These are phyloP conservation scores for Pseudoips prasinana DNA, from an alignment of 2,888 invertebrate species.

Conservation along the genomic window DNA sequence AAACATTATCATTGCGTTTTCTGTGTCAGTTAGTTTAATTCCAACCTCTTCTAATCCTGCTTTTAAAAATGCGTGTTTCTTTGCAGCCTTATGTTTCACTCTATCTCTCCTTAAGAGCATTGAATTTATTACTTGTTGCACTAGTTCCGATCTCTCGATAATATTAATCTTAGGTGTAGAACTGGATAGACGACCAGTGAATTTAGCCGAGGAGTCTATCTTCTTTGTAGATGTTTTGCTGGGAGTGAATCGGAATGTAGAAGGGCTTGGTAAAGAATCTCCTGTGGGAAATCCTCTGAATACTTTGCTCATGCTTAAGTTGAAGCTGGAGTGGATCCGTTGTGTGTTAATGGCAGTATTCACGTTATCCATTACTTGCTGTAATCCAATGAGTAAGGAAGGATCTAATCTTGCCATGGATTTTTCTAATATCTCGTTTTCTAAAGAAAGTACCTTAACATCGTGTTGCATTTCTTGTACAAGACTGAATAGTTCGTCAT, in stretches of 20 bases:
- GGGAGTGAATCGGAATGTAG: slow-evolving; percentile 46
- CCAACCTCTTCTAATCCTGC: slow-evolving; percentile 80
- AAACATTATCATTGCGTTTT: slow-evolving; percentile 69
- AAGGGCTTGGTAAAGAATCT: slow-evolving; percentile 51
- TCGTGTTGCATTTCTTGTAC: slow-evolving; percentile 54
- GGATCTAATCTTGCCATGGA: slow-evolving; percentile 70
- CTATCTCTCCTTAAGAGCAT: slow-evolving; percentile 40
- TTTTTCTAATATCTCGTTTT: slow-evolving; percentile 77
- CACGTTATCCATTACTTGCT: slow-evolving; percentile 57
- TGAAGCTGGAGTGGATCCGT: neutral
- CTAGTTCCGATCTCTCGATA: slow-evolving; percentile 75
- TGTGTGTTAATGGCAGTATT: neutral
- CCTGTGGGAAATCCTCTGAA: slow-evolving; percentile 31
- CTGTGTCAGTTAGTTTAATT: slow-evolving; percentile 68
- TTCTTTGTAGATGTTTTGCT: slow-evolving; percentile 51
- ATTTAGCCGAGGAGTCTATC: slow-evolving; percentile 59
- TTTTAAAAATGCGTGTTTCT: slow-evolving; percentile 65
- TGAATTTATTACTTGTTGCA: slow-evolving; percentile 69
- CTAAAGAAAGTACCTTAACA: slow-evolving; percentile 56
- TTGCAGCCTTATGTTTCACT: slow-evolving; percentile 52
- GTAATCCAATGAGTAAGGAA: slow-evolving; percentile 60
- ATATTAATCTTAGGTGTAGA: slow-evolving; percentile 72
- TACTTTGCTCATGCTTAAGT: neutral
- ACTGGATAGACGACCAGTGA: slow-evolving; percentile 41
- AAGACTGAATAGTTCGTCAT: slow-evolving; percentile 52